Conservation (phyloP, 2,113 vertebrate genomes). For the Antennarius striatus region DNA sequence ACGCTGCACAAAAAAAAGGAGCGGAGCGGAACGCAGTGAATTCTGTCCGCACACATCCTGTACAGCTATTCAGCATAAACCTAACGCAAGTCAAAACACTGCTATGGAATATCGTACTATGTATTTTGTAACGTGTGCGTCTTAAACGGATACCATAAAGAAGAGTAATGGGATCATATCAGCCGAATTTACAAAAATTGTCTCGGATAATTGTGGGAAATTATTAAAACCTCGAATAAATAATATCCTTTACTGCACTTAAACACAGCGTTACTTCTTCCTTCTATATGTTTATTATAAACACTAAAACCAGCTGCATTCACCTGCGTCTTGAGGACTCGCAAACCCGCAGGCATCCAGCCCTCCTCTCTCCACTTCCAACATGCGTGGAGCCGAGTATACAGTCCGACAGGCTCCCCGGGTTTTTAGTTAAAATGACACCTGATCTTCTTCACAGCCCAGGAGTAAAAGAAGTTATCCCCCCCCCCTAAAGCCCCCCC, state of each 20-base stretch:
- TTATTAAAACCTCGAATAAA: not conserved
- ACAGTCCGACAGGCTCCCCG: constrained; percentile 31
- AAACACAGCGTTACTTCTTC: not conserved
- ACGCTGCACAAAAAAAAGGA: constrained; percentile 8
- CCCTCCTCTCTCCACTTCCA: constrained; percentile 47
- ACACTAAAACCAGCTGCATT: constrained; percentile 43
- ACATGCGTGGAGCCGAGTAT: constrained; percentile 46
- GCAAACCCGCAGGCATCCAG: constrained; percentile 45
- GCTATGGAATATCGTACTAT: too few relatives aligned
- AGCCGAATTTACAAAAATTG: not conserved
- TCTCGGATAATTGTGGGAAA: not conserved
- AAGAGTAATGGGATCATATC: not conserved
- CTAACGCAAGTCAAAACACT: not conserved
- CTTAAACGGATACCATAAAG: not conserved
- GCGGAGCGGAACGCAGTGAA: not conserved
- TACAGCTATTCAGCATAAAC: not conserved
- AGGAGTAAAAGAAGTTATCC: constrained; percentile 1
- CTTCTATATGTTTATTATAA: not conserved
- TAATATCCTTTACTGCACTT: not conserved
- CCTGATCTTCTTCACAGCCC: constrained; percentile 8
- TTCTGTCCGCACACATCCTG: not conserved
- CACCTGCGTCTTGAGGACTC: constrained; percentile 69
- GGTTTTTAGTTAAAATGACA: constrained; percentile 18
- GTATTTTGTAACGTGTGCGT: not conserved
- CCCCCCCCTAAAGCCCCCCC: not conserved